phyloP scores from a whole-genome alignment of 2,113 vertebrate genomes.

The Eulacestoma nigropectus region DNA sequence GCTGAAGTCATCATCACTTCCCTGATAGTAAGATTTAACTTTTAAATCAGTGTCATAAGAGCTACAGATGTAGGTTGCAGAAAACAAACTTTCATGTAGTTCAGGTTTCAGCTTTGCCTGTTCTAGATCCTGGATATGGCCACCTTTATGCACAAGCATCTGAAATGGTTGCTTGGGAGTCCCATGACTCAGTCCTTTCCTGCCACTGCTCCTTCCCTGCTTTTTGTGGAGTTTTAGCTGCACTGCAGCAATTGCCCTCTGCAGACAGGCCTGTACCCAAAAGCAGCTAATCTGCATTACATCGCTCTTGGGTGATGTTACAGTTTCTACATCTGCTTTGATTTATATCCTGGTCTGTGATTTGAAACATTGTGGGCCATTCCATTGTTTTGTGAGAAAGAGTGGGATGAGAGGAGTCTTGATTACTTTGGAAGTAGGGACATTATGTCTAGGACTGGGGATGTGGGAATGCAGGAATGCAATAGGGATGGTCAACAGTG shows the following conservation, averaged over 20 bases:
- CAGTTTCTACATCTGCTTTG: neutral
- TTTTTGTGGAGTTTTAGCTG: neutral
- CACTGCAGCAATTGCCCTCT: neutral
- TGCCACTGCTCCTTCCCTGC: neutral
- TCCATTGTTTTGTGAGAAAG: neutral
- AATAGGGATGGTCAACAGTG: neutral
- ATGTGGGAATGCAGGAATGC: neutral
- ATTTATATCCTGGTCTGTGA: neutral
- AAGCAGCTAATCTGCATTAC: neutral
- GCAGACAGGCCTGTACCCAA: neutral
- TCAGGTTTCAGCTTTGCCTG: neutral
- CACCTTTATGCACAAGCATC: neutral
- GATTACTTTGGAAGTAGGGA: neutral
- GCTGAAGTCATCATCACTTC: neutral
- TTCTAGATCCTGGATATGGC: neutral
- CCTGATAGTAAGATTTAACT: neutral
- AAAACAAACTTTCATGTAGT: neutral
- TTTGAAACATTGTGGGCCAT: neutral
- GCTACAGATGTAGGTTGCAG: neutral
- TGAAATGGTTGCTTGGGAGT: neutral
- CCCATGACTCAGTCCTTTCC: neutral
- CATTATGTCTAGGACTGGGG: neutral
- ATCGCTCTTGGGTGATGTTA: rapidly evolving
- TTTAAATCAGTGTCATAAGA: neutral
- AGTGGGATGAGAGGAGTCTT: neutral